Evolutionary conservation across 92 coral and sea anemone species (phyloP), one percentile per base, ranked within the genome.

Genomic region (Umimayanthus kanabou): DNA sequence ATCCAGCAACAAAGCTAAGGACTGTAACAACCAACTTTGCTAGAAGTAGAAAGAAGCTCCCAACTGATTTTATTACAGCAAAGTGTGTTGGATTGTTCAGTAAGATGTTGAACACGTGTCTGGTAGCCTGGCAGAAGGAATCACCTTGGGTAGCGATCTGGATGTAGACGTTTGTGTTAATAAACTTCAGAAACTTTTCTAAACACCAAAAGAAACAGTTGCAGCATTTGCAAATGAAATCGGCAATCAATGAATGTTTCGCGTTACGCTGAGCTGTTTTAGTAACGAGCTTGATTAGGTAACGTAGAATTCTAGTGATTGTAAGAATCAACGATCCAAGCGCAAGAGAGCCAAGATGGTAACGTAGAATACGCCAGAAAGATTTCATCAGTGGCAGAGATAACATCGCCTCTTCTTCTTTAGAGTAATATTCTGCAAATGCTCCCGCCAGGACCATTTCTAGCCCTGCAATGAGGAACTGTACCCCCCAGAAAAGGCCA

Each of bases 401-500:
- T 25, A 85, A 39, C 89, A 85, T 85, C 39, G 89, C 89, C 45
- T 85, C 89, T 76, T 85, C 82, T 30, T 85, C 50, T 79, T 40
- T 80, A 9, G 81, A 64, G 70, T 85, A 85, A 49, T 85, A 85
- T 75, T 85, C 89, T 39, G 82, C 82, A 85, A 85, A 85, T 14
- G 89, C 82, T 29, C 89, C 89, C 6, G 89, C 89, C 71, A 85
- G 80, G 73, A 80, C 80, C 89, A 85, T 85, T 85, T 85, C 82
- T n/a, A 85, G 22, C 75, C 81, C 76, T 55, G 89, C 89, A 55
- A 85, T 76, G 82, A 85, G 89, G 25, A 85, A 85, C 89, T 85
- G 89, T 66, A 85, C 89, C 29, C 89, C 89, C 89, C 89, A 85
- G 75, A 85, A 76, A 74, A 85, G 89, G 37, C 89, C 89, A 85